Conservation (phyloP, 1,140 invertebrate species). For the Lordiphosa mommai region DNA sequence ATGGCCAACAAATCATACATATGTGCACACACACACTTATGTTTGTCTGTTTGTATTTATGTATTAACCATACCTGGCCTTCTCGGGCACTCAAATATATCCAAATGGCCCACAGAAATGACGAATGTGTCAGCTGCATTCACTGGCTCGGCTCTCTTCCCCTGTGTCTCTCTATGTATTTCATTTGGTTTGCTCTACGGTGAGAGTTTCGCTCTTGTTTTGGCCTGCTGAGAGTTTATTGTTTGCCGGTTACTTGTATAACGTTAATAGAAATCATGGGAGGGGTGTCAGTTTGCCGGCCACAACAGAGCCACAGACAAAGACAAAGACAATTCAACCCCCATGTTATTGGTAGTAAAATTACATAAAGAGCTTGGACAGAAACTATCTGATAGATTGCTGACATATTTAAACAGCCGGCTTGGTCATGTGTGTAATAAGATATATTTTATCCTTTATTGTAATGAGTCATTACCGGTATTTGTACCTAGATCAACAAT, state of each 20-base stretch:
- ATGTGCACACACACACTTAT: not conserved
- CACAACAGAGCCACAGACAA: not conserved
- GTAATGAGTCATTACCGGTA: too few relatives aligned
- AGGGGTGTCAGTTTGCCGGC: not conserved
- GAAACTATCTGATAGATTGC: too few relatives aligned
- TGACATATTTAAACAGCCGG: too few relatives aligned
- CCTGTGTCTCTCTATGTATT: not conserved
- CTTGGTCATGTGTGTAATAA: too few relatives aligned
- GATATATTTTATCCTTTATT: too few relatives aligned
- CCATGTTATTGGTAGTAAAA: slow-evolving; percentile 23
- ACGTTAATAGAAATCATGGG: not conserved
- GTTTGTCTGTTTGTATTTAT: slow-evolving; percentile 3
- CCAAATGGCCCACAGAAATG: slow-evolving; percentile 1
- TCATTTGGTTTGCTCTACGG: not conserved
- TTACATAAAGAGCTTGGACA: not conserved
- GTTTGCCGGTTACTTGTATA: slow-evolving; percentile 1
- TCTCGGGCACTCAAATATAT: slow-evolving; percentile 22
- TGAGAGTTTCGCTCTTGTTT: not conserved
- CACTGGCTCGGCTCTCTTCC: slow-evolving; percentile 23
- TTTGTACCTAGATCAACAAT: too few relatives aligned
- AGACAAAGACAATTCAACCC: slow-evolving; percentile 15
- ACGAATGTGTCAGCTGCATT: slow-evolving; percentile 31
- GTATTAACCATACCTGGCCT: slow-evolving; percentile 1
- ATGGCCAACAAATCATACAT: slow-evolving; percentile 16
- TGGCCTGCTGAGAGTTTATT: not conserved